Base-by-base conservation (phyloP, 2,888 invertebrate genomes). In the Calliopum simillimum region DNA sequence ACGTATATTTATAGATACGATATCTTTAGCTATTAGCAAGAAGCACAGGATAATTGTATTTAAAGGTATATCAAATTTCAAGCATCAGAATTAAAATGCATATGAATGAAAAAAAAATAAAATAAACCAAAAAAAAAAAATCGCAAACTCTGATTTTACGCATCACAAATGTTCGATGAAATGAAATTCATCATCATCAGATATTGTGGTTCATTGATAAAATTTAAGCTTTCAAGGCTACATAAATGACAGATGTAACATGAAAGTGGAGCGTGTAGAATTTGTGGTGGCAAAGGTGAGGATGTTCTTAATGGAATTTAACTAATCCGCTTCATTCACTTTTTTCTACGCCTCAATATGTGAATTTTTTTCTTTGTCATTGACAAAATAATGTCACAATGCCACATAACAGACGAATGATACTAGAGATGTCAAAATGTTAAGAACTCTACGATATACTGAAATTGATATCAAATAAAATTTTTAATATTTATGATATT, bases 301-400 rank as follows among this genome's bases (percentile, higher is more conserved):
- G 51, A 59, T 61, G 11, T 65, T 66, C 65, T 70, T 66, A 70
- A 70, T 70, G 70, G 70, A 70, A 70, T 70, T 70, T 70, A 66
- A 70, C 70, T 70, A 70, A 70, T 70, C 70, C 65, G 69, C 58
- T 66, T 49, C 58, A 21, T 56, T 66, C 51, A 12, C 33, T 25
- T 33, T 33, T 58, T 16, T 19, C 41, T 33, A n/a, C 58, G 16
- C n/a, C 43, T 64, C 8, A 8, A 33, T 33, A 33, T 33, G 33
- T 33, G 33, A 1, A 33, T 33, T 33, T 33, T 33, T n/a, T n/a
- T n/a, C n/a, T n/a, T 4, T 25, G 55, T 14, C 80, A 78, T 78
- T 80, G 80, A 80, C 78, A 77, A 80, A 79, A 79, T 79, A 81
- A 79, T 80, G 79, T 77, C 77, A 75, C 77, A 80, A 81, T 81